phyloP scores from a whole-genome alignment of 2,888 invertebrate genomes.

The Podotricha telesiphe region DNA sequence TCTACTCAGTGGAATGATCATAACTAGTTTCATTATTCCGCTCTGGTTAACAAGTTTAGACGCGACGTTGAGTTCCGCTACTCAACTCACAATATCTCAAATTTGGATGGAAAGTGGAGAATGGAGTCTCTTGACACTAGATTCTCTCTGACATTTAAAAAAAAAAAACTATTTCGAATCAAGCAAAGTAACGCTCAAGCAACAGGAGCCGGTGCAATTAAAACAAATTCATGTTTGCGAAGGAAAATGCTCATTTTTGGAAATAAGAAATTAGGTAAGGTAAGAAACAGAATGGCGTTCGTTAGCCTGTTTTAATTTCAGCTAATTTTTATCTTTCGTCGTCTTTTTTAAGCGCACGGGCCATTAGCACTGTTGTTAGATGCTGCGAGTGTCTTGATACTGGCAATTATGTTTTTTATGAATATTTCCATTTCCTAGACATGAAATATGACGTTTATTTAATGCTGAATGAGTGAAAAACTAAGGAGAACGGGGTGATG shows the following conservation, averaged over 20 bases:
- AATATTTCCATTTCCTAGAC: background rate
- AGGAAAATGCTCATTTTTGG: constrained; percentile 32
- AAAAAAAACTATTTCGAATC: too few species aligned
- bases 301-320: constrained; percentile 83
- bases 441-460: too few species aligned
- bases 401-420: constrained; percentile 37
- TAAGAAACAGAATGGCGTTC: constrained; percentile 73
- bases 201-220: constrained; percentile 19
- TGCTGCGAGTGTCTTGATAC: constrained; percentile 56
- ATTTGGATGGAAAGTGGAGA: too few species aligned
- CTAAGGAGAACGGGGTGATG: too few species aligned
- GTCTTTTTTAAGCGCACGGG: constrained; percentile 75
- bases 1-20: too few species aligned
- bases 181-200: background rate
- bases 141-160: too few species aligned
- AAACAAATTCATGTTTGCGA: constrained; percentile 27
- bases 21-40: too few species aligned
- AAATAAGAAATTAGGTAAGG: constrained; percentile 38
- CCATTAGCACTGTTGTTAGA: constrained; percentile 66
- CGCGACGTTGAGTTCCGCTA: too few species aligned
- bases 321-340: constrained; percentile 82
- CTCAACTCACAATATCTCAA: too few species aligned
- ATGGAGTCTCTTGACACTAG: too few species aligned
- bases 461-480: background rate
- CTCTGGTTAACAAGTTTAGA: too few species aligned